Conservation (phyloP, 1,140 invertebrate species). For the Drosophila persimilis region DNA sequence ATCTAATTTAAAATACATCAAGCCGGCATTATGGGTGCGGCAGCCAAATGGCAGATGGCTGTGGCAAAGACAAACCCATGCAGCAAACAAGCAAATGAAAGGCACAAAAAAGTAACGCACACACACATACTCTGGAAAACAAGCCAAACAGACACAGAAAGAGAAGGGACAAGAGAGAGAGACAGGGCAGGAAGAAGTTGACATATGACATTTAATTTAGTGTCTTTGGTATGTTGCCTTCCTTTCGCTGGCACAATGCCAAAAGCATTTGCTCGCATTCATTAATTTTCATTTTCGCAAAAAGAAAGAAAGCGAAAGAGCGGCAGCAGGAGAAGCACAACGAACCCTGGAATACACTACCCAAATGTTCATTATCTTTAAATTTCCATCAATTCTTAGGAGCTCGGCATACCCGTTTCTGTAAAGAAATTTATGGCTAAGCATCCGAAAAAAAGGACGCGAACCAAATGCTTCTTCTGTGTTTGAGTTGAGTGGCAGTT, state of each 20-base stretch:
- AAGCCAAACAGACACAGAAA: constrained; percentile 14
- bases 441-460: constrained; percentile 19
- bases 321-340: constrained; percentile 14
- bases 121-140: constrained; percentile 42
- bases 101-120: constrained; percentile 21
- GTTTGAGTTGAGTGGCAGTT: constrained; percentile 55
- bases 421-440: constrained; percentile 21
- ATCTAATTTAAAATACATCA: constrained; percentile 79
- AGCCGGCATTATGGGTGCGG: constrained; percentile 42
- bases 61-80: constrained; percentile 70
- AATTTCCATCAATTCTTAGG: constrained; percentile 12
- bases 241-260: constrained; percentile 68
- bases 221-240: constrained; percentile 77
- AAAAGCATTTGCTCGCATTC: constrained; percentile 77
- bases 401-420: constrained; percentile 22
- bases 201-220: constrained; percentile 81
- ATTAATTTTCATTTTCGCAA: constrained; percentile 78
- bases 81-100: constrained; percentile 48
- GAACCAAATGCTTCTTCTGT: constrained; percentile 36
- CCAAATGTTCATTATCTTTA: constrained; percentile 35
- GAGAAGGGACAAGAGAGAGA: constrained; percentile 6
- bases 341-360: constrained; percentile 36
- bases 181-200: constrained; percentile 45
- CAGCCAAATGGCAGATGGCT: constrained; percentile 51
- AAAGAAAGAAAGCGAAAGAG: constrained; percentile 28